A percentile compares a stretch with the other conserved stretches of the same genome.
These are phyloP conservation scores for Pocota personata DNA, from an alignment of 2,888 invertebrate genomes.

Conservation along the genomic window DNA sequence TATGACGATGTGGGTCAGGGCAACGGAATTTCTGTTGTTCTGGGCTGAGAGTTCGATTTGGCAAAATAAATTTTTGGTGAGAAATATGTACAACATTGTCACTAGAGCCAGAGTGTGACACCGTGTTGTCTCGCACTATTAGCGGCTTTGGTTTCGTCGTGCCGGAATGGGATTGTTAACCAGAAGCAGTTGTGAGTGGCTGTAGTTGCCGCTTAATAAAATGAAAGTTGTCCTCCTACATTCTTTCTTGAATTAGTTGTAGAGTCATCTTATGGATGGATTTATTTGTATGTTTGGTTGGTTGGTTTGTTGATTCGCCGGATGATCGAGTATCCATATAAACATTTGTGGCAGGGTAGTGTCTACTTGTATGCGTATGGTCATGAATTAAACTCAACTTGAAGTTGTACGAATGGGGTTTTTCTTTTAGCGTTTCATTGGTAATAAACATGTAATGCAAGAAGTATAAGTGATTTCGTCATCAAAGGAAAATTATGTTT, in stretches of 20 bases:
- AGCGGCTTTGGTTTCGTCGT: neutral
- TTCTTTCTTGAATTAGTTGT: conserved; percentile 75
- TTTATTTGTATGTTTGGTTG: conserved; percentile 54
- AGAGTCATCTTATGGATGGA: conserved; percentile 58
- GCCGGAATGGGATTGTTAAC: conserved; percentile 21
- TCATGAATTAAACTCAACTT: conserved; percentile 41
- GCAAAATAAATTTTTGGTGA: neutral
- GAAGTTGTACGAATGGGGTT: conserved; percentile 8
- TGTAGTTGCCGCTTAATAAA: conserved; percentile 77
- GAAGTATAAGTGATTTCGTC: neutral
- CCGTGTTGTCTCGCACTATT: conserved; percentile 16
- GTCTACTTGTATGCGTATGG: conserved; percentile 17
- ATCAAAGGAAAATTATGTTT: neutral
- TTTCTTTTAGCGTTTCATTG: neutral
- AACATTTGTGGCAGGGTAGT: conserved; percentile 43
- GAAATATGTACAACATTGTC: neutral
- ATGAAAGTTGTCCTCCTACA: conserved; percentile 81
- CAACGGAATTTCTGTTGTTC: conserved; percentile 45
- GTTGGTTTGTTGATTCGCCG: conserved; percentile 37
- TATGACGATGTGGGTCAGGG: conserved; percentile 33
- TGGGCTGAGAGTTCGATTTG: conserved; percentile 3
- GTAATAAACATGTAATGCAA: neutral
- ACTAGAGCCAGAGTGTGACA: conserved; percentile 9
- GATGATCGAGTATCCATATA: conserved; percentile 58
- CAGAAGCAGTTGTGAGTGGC: conserved; percentile 22